Evolutionary conservation across 1,140 invertebrate species (phyloP).

Genomic region (Oscheius sp.): DNA sequence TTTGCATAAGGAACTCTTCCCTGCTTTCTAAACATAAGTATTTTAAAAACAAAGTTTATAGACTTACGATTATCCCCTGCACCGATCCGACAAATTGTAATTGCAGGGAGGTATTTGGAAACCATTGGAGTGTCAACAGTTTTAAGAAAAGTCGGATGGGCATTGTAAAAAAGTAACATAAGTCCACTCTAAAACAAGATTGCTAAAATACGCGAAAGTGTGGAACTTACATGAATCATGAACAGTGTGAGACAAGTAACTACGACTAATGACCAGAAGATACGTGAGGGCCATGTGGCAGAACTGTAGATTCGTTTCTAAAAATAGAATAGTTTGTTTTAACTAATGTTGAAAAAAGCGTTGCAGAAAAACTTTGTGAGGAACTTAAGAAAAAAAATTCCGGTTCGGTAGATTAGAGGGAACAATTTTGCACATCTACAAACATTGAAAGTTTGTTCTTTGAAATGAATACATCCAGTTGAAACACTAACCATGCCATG

Average conservation of each 20-base stretch:
- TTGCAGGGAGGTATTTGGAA: background rate
- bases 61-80: too few species aligned
- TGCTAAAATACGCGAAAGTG: background rate
- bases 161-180: slow-evolving; percentile 27
- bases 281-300: slow-evolving; percentile 31
- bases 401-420: too few species aligned
- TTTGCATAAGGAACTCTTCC: background rate
- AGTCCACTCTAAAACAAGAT: slow-evolving; percentile 18
- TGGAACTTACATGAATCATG: slow-evolving; percentile 36
- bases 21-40: background rate
- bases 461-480: too few species aligned
- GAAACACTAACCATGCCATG: slow-evolving; percentile 41
- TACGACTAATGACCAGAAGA: slow-evolving; percentile 37
- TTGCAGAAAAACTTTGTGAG: too few species aligned
- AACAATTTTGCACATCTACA: too few species aligned
- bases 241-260: slow-evolving; percentile 35
- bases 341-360: too few species aligned
- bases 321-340: background rate
- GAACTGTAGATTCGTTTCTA: slow-evolving; percentile 29
- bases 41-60: background rate
- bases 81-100: slow-evolving; percentile 7
- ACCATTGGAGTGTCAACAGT: background rate
- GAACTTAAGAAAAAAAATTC: too few species aligned
- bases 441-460: too few species aligned
- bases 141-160: slow-evolving; percentile 30